phyloP scores from a whole-genome alignment of 2,888 invertebrate species.

The Amphiduros pacificus region DNA sequence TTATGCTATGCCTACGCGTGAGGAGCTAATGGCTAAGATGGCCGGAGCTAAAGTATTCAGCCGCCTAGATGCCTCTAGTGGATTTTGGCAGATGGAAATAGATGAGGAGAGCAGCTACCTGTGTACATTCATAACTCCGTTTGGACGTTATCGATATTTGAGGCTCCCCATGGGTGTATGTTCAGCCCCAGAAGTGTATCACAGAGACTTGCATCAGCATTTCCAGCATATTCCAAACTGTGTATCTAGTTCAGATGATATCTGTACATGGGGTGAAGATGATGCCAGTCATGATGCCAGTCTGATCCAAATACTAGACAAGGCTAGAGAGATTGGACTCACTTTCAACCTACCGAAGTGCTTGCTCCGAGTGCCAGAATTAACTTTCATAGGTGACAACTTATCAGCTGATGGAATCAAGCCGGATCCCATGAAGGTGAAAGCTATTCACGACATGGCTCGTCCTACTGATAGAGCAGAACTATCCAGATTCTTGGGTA shows the following conservation, averaged over 20 bases:
- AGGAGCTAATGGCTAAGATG: constrained; percentile 29
- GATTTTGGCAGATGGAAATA: constrained; percentile 27
- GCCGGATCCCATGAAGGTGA: background rate
- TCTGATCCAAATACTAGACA: background rate
- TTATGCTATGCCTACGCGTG: constrained; percentile 28
- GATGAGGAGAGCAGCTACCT: constrained; percentile 27
- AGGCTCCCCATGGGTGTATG: constrained; percentile 28
- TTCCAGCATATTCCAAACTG: too few species aligned
- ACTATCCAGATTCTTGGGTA: background rate
- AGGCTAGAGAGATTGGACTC: background rate
- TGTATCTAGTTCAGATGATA: too few species aligned
- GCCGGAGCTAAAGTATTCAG: constrained; percentile 25
- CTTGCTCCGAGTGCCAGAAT: background rate
- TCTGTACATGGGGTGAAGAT: background rate
- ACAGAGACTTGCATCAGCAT: too few species aligned
- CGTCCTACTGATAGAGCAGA: background rate
- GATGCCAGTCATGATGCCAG: background rate
- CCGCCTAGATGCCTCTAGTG: constrained; percentile 23
- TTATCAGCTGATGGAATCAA: background rate
- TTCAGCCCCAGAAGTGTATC: too few species aligned
- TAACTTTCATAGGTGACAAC: background rate
- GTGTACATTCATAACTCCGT: constrained; percentile 25
- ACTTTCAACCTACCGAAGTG: background rate
- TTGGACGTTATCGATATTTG: constrained; percentile 29
- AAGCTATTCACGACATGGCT: background rate